Conservation (phyloP, 2,888 invertebrate genomes). For the Pollenia griseotomentosa region DNA sequence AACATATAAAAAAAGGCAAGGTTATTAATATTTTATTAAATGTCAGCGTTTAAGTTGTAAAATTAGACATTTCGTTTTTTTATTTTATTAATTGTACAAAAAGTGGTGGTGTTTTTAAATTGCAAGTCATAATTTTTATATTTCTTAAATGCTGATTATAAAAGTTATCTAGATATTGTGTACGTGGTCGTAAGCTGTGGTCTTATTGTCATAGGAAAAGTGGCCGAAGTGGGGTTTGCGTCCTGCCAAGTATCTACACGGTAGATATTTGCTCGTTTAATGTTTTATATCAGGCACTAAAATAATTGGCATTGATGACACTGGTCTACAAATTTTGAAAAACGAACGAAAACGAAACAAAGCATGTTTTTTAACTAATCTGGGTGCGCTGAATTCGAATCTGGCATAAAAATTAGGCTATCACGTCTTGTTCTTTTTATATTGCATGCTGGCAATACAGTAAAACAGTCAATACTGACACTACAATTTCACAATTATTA, state of each 20-base stretch:
- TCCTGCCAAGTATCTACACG: conserved; percentile 82
- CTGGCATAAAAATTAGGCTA: no score
- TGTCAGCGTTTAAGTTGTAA: conserved; percentile 8
- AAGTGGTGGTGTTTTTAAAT: conserved; percentile 15
- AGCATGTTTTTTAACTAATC: no score
- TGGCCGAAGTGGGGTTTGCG: conserved; percentile 77
- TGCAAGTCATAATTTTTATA: conserved; percentile 24
- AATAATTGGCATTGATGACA: no score
- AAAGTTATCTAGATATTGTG: conserved; percentile 9
- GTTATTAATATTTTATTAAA: background rate
- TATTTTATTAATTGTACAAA: background rate
- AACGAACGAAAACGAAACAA: no score
- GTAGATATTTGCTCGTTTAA: conserved; percentile 67
- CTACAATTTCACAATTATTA: no score
- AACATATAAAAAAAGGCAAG: background rate
- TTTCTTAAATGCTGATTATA: conserved; percentile 70
- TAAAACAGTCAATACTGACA: no score
- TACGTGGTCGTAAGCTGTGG: conserved; percentile 36
- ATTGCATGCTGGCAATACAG: no score
- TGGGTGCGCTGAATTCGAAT: no score
- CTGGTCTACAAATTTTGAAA: no score
- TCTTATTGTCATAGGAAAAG: conserved; percentile 79
- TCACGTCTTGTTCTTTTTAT: no score
- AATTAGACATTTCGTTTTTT: background rate
- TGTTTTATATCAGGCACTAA: no score